A percentile compares a stretch with the other conserved stretches of the same genome.
phyloP scores from a whole-genome alignment of 1,140 invertebrate species.

The Brachionus koreanus region DNA sequence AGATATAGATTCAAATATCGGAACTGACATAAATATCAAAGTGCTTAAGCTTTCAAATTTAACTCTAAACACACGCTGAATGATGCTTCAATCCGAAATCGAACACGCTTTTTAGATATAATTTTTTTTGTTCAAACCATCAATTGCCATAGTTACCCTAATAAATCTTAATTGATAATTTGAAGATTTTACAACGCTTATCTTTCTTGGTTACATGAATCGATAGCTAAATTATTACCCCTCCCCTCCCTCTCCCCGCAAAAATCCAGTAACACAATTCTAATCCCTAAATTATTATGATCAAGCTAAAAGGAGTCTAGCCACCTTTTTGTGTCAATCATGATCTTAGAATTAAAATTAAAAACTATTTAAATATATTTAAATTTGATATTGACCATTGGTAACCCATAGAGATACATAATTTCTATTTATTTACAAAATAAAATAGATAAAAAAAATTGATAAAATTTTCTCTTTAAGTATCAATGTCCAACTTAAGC shows the following conservation, averaged over 20 bases:
- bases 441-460: background rate
- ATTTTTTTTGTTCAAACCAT: background rate
- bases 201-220: constrained; percentile 2
- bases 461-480: background rate
- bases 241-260: background rate
- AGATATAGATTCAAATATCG: background rate
- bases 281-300: background rate
- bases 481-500: background rate
- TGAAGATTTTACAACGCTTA: background rate
- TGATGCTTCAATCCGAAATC: background rate
- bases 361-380: background rate
- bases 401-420: background rate
- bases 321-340: background rate
- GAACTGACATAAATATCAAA: background rate
- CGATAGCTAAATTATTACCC: background rate
- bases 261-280: background rate
- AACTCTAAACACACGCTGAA: background rate
- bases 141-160: background rate
- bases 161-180: constrained; percentile 1
- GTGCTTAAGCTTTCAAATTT: background rate
- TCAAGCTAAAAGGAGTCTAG: background rate
- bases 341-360: background rate
- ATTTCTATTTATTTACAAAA: background rate
- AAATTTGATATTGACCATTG: background rate
- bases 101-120: background rate